phyloP scores from a whole-genome alignment of 2,113 vertebrate genomes.

The Cyphomyrus discorhynchus region DNA sequence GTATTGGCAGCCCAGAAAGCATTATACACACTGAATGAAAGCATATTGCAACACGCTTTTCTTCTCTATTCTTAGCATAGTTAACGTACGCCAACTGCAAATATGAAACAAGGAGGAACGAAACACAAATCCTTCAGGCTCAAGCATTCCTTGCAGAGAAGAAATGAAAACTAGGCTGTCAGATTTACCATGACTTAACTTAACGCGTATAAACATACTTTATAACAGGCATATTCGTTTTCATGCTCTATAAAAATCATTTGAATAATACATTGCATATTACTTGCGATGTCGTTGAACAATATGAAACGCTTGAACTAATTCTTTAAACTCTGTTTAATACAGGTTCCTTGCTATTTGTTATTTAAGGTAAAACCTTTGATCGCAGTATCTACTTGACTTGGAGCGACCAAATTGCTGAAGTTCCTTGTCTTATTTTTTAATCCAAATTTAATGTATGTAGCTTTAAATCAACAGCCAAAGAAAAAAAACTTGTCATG shows the following conservation, averaged over 20 bases:
- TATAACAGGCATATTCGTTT: neutral
- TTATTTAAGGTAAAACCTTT: neutral
- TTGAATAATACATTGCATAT: neutral
- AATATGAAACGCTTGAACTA: neutral
- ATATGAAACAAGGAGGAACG: neutral
- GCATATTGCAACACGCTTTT: neutral
- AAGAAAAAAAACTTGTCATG: neutral
- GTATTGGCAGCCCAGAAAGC: neutral
- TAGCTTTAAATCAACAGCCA: neutral
- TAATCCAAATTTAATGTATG: neutral
- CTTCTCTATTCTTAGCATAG: slow-evolving; percentile 6
- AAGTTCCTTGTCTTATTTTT: neutral
- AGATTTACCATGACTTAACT: neutral
- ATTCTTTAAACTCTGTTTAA: neutral
- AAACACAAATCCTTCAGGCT: neutral
- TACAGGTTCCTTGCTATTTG: neutral
- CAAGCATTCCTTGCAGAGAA: neutral
- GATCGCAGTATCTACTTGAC: neutral
- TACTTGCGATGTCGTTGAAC: neutral
- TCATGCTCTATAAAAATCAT: neutral
- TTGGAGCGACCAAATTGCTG: neutral
- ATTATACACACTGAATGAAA: neutral
- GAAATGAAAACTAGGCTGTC: neutral
- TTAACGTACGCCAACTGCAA: neutral
- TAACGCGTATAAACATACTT: neutral